phyloP scores from a whole-genome alignment of 1,140 invertebrate species.

The Achatina immaculata region DNA sequence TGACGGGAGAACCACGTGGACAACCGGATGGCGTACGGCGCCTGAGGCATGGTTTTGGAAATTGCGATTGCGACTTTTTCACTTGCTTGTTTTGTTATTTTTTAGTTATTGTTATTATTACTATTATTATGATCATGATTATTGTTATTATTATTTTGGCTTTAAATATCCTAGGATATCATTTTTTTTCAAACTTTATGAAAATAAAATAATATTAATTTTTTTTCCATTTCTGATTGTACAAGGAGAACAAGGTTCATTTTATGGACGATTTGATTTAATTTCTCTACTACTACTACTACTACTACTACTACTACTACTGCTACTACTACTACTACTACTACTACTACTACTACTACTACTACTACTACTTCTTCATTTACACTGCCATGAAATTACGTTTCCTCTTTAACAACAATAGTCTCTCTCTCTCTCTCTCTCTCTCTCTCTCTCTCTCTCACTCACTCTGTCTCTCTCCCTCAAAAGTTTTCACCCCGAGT shows the following conservation, averaged over 20 bases:
- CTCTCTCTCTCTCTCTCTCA: conserved; percentile 1
- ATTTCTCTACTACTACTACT: neutral
- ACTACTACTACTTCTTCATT: neutral
- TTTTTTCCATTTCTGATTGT: neutral
- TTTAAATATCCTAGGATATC: too few species aligned
- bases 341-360: neutral
- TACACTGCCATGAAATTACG: neutral
- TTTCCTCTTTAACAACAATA: neutral
- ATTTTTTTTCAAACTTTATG: too few species aligned
- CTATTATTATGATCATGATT: too few species aligned
- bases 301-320: neutral
- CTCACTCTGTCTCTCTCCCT: too few species aligned
- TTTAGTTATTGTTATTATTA: too few species aligned
- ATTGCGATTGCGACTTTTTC: too few species aligned
- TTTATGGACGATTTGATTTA: neutral
- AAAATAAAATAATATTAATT: neutral
- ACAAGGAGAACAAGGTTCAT: neutral
- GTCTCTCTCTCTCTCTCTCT: conserved; percentile 5
- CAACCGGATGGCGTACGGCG: too few species aligned
- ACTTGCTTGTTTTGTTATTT: too few species aligned
- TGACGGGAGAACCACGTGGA: too few species aligned
- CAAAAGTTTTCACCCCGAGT: too few species aligned
- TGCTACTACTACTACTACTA: neutral
- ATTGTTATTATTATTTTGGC: too few species aligned
- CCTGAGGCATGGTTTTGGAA: too few species aligned